Base-by-base conservation (phyloP, 2,797 vertebrate species). In the Bradypodion ventrale region DNA sequence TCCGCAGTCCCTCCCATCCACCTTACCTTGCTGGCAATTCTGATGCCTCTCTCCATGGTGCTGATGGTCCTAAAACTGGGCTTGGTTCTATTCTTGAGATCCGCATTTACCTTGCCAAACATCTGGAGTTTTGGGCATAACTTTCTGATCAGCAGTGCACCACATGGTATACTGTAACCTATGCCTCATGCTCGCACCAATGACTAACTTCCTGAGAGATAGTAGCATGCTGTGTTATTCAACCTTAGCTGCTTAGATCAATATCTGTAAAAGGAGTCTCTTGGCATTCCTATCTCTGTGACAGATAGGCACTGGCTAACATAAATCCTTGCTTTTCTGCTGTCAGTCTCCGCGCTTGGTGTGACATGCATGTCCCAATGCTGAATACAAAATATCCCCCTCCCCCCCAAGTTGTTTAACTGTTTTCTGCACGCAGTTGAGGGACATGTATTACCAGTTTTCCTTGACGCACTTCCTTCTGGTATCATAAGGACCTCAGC, bases 271-370 rank as follows among this genome's bases (percentile, higher is more conserved):
- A 91, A 94, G 86, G 82, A 37, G 78, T 86, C 80, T 82, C 86
- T 87, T 87, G 75, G 89, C 88, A 91, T 90, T 91, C 88, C 89
- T 94, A 92, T 94, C 92, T 94, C 87, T 35, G 16, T 93, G 94
- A 95, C 91, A 91, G 91, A 90, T 90, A 88, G 91, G 90, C 72
- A 85, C 52, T 74, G 87, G 90, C 86, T 80, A 81, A 85, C 92
- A 93, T 93, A 90, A 94, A 94, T 94, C 88, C 92, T 75, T 69
- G 2, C 84, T 90, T 94, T 92, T 91, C 87, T 90, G 85, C 89
- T 94, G 90, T 92, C 93, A 94, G 59, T 90, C 87, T 89, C 83
- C 70, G 89, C 76, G 75, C 89, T 89, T 89, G 89, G 87, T 83
- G 88, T 90, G 91, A 93, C 85, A 78, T 65, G 81, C 87, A 82